Evolutionary conservation across 2,888 invertebrate genomes (phyloP).

Genomic region (Melitaea athalia): DNA sequence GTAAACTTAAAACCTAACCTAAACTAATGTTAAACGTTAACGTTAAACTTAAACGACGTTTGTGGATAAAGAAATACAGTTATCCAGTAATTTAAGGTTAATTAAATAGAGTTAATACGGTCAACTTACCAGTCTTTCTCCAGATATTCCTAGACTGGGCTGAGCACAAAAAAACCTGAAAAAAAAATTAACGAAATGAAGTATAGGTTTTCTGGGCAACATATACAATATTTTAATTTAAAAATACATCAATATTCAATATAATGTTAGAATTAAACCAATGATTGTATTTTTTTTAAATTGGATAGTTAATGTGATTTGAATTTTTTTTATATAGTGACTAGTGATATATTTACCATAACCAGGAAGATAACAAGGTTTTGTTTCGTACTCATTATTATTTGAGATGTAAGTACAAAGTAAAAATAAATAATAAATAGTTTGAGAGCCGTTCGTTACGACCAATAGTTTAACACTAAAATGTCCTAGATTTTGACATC

Average conservation of each 20-base stretch:
- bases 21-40: no score
- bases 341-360: neutral
- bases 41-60: no score
- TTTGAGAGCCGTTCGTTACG: neutral
- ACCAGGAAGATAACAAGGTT: neutral
- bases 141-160: neutral
- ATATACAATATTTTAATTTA: no score
- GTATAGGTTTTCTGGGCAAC: no score
- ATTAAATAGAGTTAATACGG: neutral
- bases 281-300: neutral
- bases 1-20: no score
- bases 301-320: neutral
- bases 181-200: neutral
- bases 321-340: neutral
- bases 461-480: no score
- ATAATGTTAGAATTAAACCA: neutral
- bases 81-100: no score
- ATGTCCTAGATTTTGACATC: neutral
- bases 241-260: neutral
- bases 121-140: neutral
- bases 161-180: conserved; percentile 4
- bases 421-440: neutral
- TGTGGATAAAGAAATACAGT: no score
- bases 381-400: neutral
- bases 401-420: no score